phyloP scores from a whole-genome alignment of 2,888 invertebrate genomes.

The Synergus japonicus region DNA sequence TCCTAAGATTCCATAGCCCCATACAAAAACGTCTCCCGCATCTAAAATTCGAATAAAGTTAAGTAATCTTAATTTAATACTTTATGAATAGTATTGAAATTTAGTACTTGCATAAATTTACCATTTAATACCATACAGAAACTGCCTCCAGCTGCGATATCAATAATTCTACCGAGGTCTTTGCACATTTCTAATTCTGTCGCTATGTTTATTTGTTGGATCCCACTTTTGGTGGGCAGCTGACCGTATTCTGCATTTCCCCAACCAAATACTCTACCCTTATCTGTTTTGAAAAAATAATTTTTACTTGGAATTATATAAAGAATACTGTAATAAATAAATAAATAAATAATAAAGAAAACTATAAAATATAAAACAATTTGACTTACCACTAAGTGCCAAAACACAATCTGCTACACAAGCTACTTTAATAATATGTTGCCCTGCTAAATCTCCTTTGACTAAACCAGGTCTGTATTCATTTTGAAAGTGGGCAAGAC shows the following conservation, averaged over 20 bases:
- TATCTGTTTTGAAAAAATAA: constrained; percentile 79
- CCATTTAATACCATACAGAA: constrained; percentile 91
- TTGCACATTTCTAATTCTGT: constrained; percentile 82
- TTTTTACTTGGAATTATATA: too few relatives aligned
- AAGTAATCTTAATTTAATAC: background rate
- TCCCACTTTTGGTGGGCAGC: constrained; percentile 80
- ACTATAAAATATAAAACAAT: background rate
- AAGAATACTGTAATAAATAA: constrained; percentile 32
- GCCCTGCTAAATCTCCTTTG: constrained; percentile 89
- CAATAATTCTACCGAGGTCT: constrained; percentile 86
- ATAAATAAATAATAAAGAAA: constrained; percentile 20
- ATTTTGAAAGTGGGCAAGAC: constrained; percentile 84
- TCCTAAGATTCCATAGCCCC: constrained; percentile 97
- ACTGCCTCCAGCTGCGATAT: constrained; percentile 92
- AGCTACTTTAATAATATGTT: constrained; percentile 89
- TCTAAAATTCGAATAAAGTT: constrained; percentile 79
- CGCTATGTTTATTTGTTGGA: constrained; percentile 87
- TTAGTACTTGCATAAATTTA: constrained; percentile 69
- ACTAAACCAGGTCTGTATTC: constrained; percentile 81
- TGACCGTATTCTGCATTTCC: constrained; percentile 97
- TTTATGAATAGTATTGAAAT: background rate
- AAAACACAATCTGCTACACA: constrained; percentile 92
- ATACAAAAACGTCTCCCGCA: constrained; percentile 90
- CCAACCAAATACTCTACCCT: constrained; percentile 97
- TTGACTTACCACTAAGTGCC: constrained; percentile 86